Evolutionary conservation across 1,140 invertebrate species (phyloP).

Genomic region (Drosophila prosaltans): DNA sequence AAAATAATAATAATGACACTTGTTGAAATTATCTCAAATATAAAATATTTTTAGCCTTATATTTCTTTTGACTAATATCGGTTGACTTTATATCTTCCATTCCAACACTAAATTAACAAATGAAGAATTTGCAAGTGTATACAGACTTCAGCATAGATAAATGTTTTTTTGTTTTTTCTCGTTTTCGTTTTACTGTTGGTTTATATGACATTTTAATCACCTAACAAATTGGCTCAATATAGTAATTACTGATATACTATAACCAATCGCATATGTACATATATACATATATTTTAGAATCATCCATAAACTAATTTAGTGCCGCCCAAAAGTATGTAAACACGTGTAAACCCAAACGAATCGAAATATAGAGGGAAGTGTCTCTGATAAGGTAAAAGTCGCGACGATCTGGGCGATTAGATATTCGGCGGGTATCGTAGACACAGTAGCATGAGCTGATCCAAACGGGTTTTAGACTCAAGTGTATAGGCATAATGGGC

Average conservation of each 20-base stretch:
- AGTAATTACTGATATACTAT: background rate
- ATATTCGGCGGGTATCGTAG: background rate
- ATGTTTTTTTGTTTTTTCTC: background rate
- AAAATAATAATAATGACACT: too few relatives aligned
- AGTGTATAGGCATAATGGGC: background rate
- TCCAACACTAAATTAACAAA: too few relatives aligned
- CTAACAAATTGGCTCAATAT: background rate
- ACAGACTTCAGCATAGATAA: background rate
- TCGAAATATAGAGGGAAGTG: background rate
- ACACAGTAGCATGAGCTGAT: background rate
- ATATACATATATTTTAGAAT: background rate
- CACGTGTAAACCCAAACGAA: background rate
- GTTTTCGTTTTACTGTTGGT: background rate
- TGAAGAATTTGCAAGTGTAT: background rate
- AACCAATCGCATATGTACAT: too few relatives aligned
- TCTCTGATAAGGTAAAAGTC: too few relatives aligned
- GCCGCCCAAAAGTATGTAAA: constrained; percentile 4
- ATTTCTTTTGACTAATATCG: too few relatives aligned
- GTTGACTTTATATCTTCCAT: too few relatives aligned
- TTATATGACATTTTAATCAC: too few relatives aligned
- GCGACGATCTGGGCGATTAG: background rate
- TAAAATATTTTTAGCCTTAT: too few relatives aligned
- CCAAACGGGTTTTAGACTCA: background rate
- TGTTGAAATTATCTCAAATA: too few relatives aligned
- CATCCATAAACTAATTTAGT: background rate